phyloP scores from a whole-genome alignment of 2,113 vertebrate genomes.

The Gnathonemus echidnorhynchus region DNA sequence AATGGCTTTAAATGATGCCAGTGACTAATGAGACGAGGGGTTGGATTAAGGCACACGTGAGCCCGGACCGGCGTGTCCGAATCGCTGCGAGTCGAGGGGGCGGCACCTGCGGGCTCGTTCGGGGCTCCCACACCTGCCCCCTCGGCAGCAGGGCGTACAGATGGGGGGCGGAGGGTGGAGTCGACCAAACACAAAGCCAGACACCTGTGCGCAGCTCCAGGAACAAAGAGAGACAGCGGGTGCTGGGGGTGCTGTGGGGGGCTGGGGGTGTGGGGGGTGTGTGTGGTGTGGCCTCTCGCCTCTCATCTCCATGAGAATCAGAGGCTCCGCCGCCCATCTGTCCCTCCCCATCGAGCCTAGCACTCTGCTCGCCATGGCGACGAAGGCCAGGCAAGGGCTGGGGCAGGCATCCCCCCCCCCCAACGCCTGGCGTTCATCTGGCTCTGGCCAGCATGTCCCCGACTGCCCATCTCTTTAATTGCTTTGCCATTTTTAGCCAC shows the following conservation, averaged over 20 bases:
- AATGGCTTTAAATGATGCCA: not conserved
- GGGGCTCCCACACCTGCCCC: not conserved
- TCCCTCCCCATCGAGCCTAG: constrained; percentile 32
- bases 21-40: not conserved
- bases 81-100: not conserved
- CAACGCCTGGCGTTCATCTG: not conserved
- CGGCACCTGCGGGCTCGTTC: not conserved
- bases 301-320: constrained; percentile 49
- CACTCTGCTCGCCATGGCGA: constrained; percentile 40
- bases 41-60: not conserved
- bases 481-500: not conserved
- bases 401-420: not conserved
- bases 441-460: not conserved
- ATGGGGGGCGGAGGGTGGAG: not conserved
- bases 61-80: not conserved
- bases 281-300: not conserved
- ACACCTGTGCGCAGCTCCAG: not conserved
- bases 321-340: constrained; percentile 33
- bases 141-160: not conserved
- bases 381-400: not conserved
- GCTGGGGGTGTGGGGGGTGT: not conserved
- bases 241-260: not conserved
- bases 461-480: not conserved
- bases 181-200: not conserved
- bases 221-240: not conserved